Percentiles rank a stretch among this genome's conserved stretches.
phyloP scores from a whole-genome alignment of 2,888 invertebrate species.

The Lycocerus yunnanus region DNA sequence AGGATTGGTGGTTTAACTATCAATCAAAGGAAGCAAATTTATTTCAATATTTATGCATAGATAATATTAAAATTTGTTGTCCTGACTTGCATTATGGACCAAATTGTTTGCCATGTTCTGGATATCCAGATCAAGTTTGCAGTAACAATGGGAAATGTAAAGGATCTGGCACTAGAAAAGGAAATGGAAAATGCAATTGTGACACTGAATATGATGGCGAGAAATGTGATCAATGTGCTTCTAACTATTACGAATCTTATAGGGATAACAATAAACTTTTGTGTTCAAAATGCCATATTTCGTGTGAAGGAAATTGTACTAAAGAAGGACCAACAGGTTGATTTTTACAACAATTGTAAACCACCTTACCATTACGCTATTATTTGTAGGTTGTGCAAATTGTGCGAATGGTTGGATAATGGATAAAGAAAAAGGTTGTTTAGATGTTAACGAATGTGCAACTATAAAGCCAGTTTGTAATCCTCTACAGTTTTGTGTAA shows the following conservation, averaged over 20 bases:
- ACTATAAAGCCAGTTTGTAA: constrained; percentile 59
- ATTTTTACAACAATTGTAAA: neutral
- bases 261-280: constrained; percentile 74
- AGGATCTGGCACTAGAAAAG: constrained; percentile 90
- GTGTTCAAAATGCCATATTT: constrained; percentile 77
- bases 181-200: constrained; percentile 89
- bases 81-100: constrained; percentile 82
- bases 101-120: constrained; percentile 79
- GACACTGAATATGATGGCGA: constrained; percentile 80
- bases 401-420: constrained; percentile 76
- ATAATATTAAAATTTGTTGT: constrained; percentile 79
- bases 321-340: constrained; percentile 71
- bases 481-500: constrained; percentile 82
- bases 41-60: constrained; percentile 78
- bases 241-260: constrained; percentile 75
- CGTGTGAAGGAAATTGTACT: constrained; percentile 79
- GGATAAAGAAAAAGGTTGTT: constrained; percentile 76
- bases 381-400: constrained; percentile 60
- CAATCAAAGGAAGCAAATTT: constrained; percentile 60
- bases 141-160: constrained; percentile 75
- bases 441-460: constrained; percentile 85
- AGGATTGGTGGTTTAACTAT: constrained; percentile 87
- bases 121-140: constrained; percentile 76
- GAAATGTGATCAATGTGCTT: constrained; percentile 76
- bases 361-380: neutral